Percentiles rank a stretch among this genome's conserved stretches.
phyloP scores from a whole-genome alignment of 2,797 vertebrate genomes.

The Rhyacichthys aspro region DNA sequence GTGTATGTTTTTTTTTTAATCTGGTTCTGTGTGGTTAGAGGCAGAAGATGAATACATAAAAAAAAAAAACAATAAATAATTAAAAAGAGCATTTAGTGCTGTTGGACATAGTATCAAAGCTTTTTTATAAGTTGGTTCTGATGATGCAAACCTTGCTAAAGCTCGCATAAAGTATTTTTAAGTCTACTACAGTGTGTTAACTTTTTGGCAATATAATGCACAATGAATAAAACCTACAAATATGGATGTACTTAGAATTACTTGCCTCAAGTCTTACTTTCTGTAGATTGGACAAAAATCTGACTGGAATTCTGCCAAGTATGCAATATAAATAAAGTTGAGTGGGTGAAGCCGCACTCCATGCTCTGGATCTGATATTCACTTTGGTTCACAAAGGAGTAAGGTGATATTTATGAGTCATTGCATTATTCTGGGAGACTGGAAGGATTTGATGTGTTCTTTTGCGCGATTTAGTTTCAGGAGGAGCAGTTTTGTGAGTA shows the following conservation, averaged over 20 bases:
- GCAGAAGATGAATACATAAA: no score
- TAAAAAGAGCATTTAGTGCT: no score
- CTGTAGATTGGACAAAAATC: conserved; percentile 37
- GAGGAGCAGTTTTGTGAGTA: conserved; percentile 35
- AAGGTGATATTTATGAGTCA: conserved; percentile 77
- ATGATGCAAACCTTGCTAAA: no score
- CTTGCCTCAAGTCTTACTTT: conserved; percentile 32
- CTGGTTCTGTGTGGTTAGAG: no score
- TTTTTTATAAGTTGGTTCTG: no score
- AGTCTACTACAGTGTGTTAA: no score
- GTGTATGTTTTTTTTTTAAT: no score
- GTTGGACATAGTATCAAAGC: no score
- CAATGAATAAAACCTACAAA: conserved; percentile 9
- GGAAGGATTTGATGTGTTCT: conserved; percentile 64
- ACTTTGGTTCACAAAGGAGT: conserved; percentile 65
- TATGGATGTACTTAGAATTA: conserved; percentile 35
- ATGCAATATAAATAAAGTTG: conserved; percentile 70
- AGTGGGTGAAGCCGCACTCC: conserved; percentile 68
- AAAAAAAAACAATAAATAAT: no score
- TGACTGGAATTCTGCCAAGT: conserved; percentile 59
- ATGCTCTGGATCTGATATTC: conserved; percentile 70
- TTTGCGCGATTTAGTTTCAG: conserved; percentile 57
- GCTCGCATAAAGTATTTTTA: no score
- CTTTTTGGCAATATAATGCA: conserved; percentile 10
- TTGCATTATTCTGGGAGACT: conserved; percentile 67